Base-by-base conservation (phyloP, 1,140 invertebrate genomes). In the Tetramorium simillimum region DNA sequence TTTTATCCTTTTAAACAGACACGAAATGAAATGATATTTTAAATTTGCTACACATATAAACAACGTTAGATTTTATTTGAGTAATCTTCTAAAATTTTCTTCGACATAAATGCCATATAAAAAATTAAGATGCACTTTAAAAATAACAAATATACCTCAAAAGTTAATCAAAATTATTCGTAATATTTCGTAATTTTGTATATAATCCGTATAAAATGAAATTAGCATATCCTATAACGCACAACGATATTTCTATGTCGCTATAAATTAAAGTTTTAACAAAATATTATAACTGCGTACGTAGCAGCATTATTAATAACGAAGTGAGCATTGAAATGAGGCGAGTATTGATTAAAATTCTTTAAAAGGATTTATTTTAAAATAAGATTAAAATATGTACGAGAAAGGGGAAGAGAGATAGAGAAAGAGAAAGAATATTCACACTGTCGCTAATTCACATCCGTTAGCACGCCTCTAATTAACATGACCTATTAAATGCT, bases 401-500 rank as follows among this genome's bases (percentile, higher is more conserved):
- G 28, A 28, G 18, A 43, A 18, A 33, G 40, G 18, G 43, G 6
- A 63, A 60, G 21, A 75, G 21, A 76, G 14, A 60, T 14, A 43
- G 12, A 24, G 56, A 46, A 1, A 51, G 43, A 65, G 10, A 62
- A 4, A 49, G 24, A 78, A 56, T 49, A 75, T 73, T 73, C 53
- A 46, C 33, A 5, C 53, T 37, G 10, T 53, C 21, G 12, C 49
- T 56, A 81, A 84, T 84, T 43, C 9, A 84, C 6, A 12, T 58
- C 37, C 56, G 40, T 84, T 60, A 56, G 21, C 46, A 24, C 43
- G 16, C 24, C n/a, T 84, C 24, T 84, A 84, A 84, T 84, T 84
- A 73, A 84, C 69, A 37, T 73, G 18, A 73, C 40, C 69, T 60
- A 73, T 84, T 84, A 84, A 60, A 33, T 58, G 58, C 40, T 73